These are phyloP conservation scores for Ochropleura plecta DNA, from an alignment of 2,888 invertebrate species.

Conservation along the genomic window DNA sequence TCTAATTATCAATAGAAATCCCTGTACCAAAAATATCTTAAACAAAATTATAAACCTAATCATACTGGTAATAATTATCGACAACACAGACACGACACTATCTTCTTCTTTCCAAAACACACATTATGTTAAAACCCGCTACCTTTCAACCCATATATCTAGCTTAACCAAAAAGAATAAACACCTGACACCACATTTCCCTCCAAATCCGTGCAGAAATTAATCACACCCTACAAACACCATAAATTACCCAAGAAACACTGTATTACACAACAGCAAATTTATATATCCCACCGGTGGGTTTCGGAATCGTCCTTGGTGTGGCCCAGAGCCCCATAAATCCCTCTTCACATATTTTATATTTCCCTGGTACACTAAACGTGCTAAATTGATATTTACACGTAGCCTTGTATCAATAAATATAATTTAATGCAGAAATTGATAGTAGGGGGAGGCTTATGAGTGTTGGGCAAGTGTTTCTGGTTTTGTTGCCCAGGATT, in stretches of 20 bases:
- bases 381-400: conserved; percentile 80
- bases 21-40: too few relatives aligned
- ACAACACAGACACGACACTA: not conserved
- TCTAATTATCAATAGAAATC: too few relatives aligned
- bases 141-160: conserved; percentile 1
- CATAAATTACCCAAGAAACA: conserved; percentile 66
- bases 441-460: conserved; percentile 40
- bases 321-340: conserved; percentile 58
- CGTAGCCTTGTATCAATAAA: conserved; percentile 70
- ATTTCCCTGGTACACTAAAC: conserved; percentile 72
- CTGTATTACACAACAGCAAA: conserved; percentile 61
- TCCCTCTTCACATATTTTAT: conserved; percentile 75
- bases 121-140: not conserved
- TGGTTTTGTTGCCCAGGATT: not conserved
- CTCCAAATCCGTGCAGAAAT: conserved; percentile 54
- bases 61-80: not conserved
- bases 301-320: conserved; percentile 60
- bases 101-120: not conserved
- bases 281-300: conserved; percentile 62
- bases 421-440: conserved; percentile 69
- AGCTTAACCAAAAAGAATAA: conserved; percentile 32
- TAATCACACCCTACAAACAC: conserved; percentile 63
- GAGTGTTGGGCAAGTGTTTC: not conserved
- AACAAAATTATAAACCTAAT: too few relatives aligned
- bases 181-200: conserved; percentile 49